These are phyloP conservation scores for Frieseomelitta varia DNA, from an alignment of 1,140 invertebrate species.

Conservation along the genomic window DNA sequence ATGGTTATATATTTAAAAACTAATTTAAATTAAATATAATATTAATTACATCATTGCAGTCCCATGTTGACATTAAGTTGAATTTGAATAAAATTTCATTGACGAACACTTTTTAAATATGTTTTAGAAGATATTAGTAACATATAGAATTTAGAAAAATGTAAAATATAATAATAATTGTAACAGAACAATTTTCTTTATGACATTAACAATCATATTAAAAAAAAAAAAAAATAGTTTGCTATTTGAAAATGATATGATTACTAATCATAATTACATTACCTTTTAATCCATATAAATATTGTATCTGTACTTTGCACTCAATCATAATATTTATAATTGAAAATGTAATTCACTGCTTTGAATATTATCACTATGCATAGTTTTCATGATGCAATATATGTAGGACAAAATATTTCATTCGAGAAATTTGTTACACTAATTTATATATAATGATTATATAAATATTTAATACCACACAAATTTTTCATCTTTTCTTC, in stretches of 20 bases:
- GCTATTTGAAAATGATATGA: conserved; percentile 21
- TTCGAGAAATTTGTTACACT: neutral
- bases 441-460: conserved; percentile 5
- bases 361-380: neutral
- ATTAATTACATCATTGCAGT: conserved; percentile 42
- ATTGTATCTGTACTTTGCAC: conserved; percentile 42
- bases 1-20: neutral
- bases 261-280: conserved; percentile 20
- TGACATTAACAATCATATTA: neutral
- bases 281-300: conserved; percentile 30
- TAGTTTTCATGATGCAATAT: neutral
- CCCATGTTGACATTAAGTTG: conserved; percentile 37
- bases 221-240: neutral
- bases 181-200: neutral
- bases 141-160: neutral
- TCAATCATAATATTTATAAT: conserved; percentile 18
- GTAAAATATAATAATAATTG: neutral
- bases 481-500: too few species aligned
- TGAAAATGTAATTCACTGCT: neutral
- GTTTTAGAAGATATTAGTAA: neutral
- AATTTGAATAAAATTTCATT: conserved; percentile 39
- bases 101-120: neutral
- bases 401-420: neutral
- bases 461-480: neutral
- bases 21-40: conserved; percentile 31